phyloP scores from a whole-genome alignment of 2,113 vertebrate species.

The Hemibagrus wyckioides region DNA sequence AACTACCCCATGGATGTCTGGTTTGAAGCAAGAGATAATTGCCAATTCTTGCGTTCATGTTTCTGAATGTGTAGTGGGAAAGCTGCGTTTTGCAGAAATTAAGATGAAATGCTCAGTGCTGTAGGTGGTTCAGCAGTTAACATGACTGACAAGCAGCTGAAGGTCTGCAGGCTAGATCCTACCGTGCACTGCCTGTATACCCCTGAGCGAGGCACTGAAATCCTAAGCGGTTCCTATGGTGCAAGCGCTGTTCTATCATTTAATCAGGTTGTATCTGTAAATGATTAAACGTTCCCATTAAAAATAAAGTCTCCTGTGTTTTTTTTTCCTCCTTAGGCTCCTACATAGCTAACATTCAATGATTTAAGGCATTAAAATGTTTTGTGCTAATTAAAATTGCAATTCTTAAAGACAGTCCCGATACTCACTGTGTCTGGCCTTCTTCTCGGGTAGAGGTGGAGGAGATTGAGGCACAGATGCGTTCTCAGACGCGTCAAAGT shows the following conservation, averaged over 20 bases:
- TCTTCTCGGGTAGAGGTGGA: conserved; percentile 91
- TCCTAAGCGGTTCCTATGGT: neutral
- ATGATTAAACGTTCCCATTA: neutral
- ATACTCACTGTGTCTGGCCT: conserved; percentile 88
- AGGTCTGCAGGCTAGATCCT: neutral
- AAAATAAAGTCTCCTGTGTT: neutral
- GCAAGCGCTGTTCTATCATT: neutral
- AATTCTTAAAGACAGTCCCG: neutral
- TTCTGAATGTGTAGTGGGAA: neutral
- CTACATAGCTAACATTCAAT: neutral
- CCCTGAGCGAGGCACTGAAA: neutral
- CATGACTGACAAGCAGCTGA: neutral
- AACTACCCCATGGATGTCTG: neutral
- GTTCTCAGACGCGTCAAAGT: conserved; percentile 69
- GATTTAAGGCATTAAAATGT: neutral
- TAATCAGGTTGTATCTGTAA: neutral
- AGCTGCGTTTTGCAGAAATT: neutral
- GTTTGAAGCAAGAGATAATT: neutral
- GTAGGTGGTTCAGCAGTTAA: neutral
- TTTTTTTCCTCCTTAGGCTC: neutral
- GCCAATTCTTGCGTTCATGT: neutral
- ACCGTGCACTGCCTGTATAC: neutral
- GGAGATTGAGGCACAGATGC: conserved; percentile 73
- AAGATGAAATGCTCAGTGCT: neutral
- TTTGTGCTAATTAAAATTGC: neutral